Conservation (phyloP, 2,797 vertebrate species). For the Threskiornis aethiopicus region DNA sequence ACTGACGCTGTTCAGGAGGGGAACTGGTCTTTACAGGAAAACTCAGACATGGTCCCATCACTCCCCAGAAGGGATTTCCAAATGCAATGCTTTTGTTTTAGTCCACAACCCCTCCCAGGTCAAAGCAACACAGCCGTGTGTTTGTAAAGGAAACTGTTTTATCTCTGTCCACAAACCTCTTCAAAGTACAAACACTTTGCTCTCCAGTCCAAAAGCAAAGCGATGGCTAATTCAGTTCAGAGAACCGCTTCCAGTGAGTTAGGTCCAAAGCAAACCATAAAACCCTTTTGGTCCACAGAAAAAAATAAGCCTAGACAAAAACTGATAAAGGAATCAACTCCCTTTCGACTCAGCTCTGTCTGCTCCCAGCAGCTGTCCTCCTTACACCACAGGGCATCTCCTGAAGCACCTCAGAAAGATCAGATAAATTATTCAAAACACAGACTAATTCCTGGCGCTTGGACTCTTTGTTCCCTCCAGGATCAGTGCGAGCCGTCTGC, state of each 20-base stretch:
- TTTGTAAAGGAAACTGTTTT: slow-evolving; percentile 52
- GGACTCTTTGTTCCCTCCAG: not conserved
- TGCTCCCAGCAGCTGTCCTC: not conserved
- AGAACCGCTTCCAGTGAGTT: not conserved
- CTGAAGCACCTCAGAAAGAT: slow-evolving; percentile 15
- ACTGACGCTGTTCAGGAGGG: not conserved
- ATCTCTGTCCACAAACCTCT: slow-evolving; percentile 51
- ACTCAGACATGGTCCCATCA: not conserved
- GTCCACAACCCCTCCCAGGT: slow-evolving; percentile 30
- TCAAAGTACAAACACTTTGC: slow-evolving; percentile 23
- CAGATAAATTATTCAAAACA: slow-evolving; percentile 41
- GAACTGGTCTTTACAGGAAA: not conserved
- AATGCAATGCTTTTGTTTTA: not conserved
- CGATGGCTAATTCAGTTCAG: not conserved
- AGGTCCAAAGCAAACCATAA: slow-evolving; percentile 32
- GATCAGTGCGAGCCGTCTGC: not conserved
- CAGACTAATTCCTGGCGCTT: not conserved
- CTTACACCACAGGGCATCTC: not conserved
- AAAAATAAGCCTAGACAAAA: not conserved
- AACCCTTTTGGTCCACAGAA: not conserved
- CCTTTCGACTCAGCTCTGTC: not conserved
- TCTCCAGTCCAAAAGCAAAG: slow-evolving; percentile 10
- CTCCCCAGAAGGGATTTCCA: slow-evolving; percentile 13
- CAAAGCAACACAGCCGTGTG: not conserved
- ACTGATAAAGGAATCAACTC: not conserved